These are phyloP conservation scores for Prionace glauca DNA, from an alignment of 2,797 vertebrate species.

Conservation along the genomic window DNA sequence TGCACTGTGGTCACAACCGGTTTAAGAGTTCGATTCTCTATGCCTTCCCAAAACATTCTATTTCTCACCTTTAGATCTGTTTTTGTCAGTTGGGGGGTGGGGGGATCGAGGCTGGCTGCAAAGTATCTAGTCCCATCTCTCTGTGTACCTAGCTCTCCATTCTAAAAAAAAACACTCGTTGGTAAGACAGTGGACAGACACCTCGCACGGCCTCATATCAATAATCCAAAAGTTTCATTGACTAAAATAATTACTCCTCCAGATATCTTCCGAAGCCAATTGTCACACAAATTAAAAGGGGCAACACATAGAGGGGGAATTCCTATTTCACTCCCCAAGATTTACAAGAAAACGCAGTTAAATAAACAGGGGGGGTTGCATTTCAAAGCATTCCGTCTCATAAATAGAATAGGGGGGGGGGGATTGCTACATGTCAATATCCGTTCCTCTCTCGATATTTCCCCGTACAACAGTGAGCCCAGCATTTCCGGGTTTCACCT, in stretches of 20 bases:
- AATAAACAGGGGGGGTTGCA: no score
- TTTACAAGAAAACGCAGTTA: no score
- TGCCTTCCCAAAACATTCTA: not conserved
- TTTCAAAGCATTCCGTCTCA: not conserved
- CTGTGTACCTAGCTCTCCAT: not conserved
- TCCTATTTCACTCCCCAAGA: not conserved
- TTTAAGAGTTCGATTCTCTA: not conserved
- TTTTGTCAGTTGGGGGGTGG: not conserved
- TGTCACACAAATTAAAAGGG: not conserved
- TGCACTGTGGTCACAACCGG: not conserved
- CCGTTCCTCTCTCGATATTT: not conserved
- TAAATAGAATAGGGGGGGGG: not conserved
- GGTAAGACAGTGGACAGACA: not conserved
- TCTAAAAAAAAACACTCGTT: not conserved
- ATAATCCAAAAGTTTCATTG: not conserved
- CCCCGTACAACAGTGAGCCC: not conserved
- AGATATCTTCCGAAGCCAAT: not conserved
- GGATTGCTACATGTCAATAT: not conserved
- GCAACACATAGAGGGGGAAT: not conserved
- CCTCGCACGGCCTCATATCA: not conserved
- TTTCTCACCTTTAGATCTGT: no score
- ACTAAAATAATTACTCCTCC: not conserved
- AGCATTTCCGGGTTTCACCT: slow-evolving; percentile 33
- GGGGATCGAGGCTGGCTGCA: no score
- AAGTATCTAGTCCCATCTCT: not conserved